Conservation (phyloP, 2,888 invertebrate species). For the Microctonus hyperodae region DNA sequence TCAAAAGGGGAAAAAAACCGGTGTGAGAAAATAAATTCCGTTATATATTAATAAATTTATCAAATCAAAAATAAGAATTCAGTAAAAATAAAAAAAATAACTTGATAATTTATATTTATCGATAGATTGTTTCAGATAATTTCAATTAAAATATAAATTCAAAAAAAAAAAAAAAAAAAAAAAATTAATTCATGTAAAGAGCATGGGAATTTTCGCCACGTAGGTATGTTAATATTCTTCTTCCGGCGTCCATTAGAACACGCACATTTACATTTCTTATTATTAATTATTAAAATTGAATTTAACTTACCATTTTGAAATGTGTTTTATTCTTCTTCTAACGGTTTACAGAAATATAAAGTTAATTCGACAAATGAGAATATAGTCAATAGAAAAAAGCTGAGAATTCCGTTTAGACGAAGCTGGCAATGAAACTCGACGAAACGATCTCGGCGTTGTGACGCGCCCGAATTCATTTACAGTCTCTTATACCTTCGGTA, state of each 20-base stretch:
- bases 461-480: slow-evolving; percentile 32
- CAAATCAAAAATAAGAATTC: no score
- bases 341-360: slow-evolving; percentile 5
- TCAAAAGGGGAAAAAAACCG: neutral
- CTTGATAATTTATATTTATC: neutral
- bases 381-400: neutral
- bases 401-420: slow-evolving; percentile 40
- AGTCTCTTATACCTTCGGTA: slow-evolving; percentile 49
- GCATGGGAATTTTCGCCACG: slow-evolving; percentile 13
- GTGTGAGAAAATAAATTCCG: neutral
- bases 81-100: neutral
- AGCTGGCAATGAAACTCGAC: slow-evolving; percentile 51
- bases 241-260: neutral
- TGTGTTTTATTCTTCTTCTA: slow-evolving; percentile 7
- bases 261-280: neutral
- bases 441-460: slow-evolving; percentile 48
- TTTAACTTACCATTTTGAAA: slow-evolving; percentile 22
- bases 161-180: neutral
- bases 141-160: neutral
- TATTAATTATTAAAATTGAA: neutral
- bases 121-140: neutral
- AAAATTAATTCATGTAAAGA: neutral
- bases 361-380: neutral
- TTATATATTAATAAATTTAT: neutral
- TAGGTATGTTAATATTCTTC: neutral